Base-by-base conservation (phyloP, 2,113 vertebrate species). In the Dicrurus megarhynchus region DNA sequence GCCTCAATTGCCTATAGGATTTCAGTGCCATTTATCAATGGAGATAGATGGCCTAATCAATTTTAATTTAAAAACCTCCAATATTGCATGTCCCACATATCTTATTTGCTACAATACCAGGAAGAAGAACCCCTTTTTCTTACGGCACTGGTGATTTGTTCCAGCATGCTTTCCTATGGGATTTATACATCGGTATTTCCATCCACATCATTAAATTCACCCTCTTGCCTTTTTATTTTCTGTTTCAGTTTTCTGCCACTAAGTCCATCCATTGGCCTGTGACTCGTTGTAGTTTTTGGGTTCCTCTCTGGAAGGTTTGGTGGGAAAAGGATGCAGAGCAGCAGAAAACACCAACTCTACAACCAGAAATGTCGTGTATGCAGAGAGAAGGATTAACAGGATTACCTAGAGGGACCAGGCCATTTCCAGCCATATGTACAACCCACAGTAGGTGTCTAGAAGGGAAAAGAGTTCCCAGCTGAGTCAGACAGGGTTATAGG, bases 11-110 rank as follows among this genome's bases (percentile, higher is more conserved):
- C 64, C 44, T 78, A 4, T 60, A 83, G 71, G 47, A 73, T 81
- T 96, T 63, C 75, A 63, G 50, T 50, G 46, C 16, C 50, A 47
- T 93, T 94, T 93, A 74, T 97, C 75, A 86, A 52, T 88, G 23
- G 68, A 96, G 79, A 90, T 49, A 70, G 50, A 93, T 79, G 33
- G 50, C 56, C 75, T 77, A 90, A 96, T 90, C 57, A 92, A 95
- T 96, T 96, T 83, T 79, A 61, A 94, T 96, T 95, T 95, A 60
- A 67, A 84, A 75, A 71, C 44, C 52, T 92, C 88, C 37, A 59
- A 67, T 88, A 88, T 64, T 52, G 64, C 50, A 32, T 75, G 53
- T 86, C 83, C 39, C 88, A 90, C 87, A 84, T 73, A 90, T 41
- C 69, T 92, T 75, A 92, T 88, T 90, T 95, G 78, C 78, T 90